Evolutionary conservation across 2,113 vertebrate species (phyloP).

Genomic region (Chaetorhynchus papuensis): DNA sequence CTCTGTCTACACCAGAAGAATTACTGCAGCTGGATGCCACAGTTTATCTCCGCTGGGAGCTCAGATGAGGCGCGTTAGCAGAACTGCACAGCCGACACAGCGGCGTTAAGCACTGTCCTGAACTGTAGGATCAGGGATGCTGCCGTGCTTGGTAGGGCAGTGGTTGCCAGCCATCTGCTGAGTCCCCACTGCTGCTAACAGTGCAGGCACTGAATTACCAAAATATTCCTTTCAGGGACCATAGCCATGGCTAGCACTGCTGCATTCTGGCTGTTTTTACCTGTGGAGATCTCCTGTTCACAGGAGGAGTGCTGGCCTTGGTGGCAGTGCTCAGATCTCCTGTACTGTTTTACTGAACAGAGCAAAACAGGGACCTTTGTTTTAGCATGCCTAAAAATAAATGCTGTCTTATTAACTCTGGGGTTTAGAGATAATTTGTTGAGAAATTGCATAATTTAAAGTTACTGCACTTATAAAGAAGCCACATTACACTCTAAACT

Average conservation of each 20-base stretch:
- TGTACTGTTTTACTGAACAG: background rate
- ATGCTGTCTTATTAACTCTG: background rate
- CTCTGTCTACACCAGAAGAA: background rate
- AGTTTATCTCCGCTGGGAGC: background rate
- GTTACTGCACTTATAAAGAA: background rate
- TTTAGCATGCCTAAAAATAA: background rate
- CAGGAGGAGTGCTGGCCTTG: background rate
- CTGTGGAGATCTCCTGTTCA: background rate
- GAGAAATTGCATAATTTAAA: background rate
- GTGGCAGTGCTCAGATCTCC: background rate
- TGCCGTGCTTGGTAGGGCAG: background rate
- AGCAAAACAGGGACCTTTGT: background rate
- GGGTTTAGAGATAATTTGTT: background rate
- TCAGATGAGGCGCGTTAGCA: background rate
- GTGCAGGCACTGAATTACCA: background rate
- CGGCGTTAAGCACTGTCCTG: background rate
- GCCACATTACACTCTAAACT: rapidly evolving
- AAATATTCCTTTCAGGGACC: background rate
- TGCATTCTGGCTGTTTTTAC: background rate
- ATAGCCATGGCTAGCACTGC: background rate
- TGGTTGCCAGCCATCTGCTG: background rate
- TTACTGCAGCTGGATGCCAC: background rate
- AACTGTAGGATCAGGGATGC: background rate
- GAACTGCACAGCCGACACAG: background rate
- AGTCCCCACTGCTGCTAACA: background rate